These are phyloP conservation scores for Heliocidaris tuberculata DNA, from an alignment of 35 echinoderm and acorn worm genomes.

Conservation along the genomic window DNA sequence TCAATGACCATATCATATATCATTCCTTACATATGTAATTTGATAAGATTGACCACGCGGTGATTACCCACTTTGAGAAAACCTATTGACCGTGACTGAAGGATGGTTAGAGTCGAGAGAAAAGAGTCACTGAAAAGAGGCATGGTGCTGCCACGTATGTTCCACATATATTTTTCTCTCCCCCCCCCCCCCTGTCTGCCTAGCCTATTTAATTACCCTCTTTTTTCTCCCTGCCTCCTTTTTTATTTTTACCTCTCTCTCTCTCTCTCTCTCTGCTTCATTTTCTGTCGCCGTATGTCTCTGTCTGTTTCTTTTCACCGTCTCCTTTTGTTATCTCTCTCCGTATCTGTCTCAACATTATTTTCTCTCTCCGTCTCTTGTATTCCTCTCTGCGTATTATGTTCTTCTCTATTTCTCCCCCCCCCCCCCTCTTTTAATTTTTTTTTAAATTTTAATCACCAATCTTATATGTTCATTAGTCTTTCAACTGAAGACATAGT, in stretches of 20 bases:
- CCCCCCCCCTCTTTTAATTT: too few species aligned
- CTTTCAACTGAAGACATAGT: neutral
- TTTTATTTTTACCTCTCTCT: neutral
- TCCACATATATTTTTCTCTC: too few species aligned
- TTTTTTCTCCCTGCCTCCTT: neutral
- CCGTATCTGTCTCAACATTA: neutral
- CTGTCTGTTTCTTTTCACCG: neutral
- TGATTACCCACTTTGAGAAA: neutral
- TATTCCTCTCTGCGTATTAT: neutral
- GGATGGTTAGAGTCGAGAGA: neutral
- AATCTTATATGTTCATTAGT: too few species aligned
- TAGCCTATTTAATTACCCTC: neutral
- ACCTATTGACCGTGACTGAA: neutral
- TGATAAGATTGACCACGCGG: neutral
- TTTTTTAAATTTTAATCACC: too few species aligned
- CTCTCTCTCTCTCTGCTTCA: neutral
- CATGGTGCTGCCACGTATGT: neutral
- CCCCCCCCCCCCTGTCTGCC: neutral
- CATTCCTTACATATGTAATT: neutral
- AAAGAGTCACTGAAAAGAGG: neutral
- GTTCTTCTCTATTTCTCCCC: neutral
- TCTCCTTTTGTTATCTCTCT: neutral
- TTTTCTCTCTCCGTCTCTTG: neutral
- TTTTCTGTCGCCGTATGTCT: neutral
- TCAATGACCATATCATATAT: conserved; percentile 5